A percentile compares a stretch with the other conserved stretches of the same genome.
Conservation (phyloP, 2,888 invertebrate species). For the Metopia argyrocephala region DNA sequence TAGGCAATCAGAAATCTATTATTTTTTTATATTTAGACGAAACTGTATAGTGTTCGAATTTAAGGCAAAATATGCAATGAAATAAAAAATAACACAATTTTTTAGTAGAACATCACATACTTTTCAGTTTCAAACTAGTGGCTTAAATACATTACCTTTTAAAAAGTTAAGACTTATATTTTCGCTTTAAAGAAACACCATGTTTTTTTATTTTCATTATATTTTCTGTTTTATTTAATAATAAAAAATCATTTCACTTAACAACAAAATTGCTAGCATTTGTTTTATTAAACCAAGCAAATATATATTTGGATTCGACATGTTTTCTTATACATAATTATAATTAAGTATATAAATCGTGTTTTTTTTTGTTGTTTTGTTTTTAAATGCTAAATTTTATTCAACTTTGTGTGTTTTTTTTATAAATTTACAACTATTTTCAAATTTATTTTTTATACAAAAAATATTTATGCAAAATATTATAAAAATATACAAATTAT, state of each 20-base stretch:
- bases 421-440: slow-evolving; percentile 53
- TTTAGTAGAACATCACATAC: too few species aligned
- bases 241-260: slow-evolving; percentile 59
- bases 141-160: too few species aligned
- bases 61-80: too few species aligned
- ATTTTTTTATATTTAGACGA: too few species aligned
- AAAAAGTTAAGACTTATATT: too few species aligned
- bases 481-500: slow-evolving; percentile 59
- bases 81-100: too few species aligned
- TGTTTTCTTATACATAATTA: slow-evolving; percentile 37
- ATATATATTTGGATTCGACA: slow-evolving; percentile 62
- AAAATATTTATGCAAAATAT: slow-evolving; percentile 55
- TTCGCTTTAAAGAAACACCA: too few species aligned
- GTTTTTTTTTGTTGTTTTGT: slow-evolving; percentile 10
- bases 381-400: slow-evolving; percentile 14
- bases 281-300: slow-evolving; percentile 61
- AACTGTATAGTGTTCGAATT: too few species aligned
- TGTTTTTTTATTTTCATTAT: slow-evolving; percentile 45
- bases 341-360: neutral
- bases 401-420: neutral
- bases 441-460: neutral
- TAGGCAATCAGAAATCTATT: too few species aligned
- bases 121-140: too few species aligned
- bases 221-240: slow-evolving; percentile 59
- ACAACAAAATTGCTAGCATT: slow-evolving; percentile 62